phyloP scores from a whole-genome alignment of 2,113 vertebrate species.

The Rutilus rutilus region DNA sequence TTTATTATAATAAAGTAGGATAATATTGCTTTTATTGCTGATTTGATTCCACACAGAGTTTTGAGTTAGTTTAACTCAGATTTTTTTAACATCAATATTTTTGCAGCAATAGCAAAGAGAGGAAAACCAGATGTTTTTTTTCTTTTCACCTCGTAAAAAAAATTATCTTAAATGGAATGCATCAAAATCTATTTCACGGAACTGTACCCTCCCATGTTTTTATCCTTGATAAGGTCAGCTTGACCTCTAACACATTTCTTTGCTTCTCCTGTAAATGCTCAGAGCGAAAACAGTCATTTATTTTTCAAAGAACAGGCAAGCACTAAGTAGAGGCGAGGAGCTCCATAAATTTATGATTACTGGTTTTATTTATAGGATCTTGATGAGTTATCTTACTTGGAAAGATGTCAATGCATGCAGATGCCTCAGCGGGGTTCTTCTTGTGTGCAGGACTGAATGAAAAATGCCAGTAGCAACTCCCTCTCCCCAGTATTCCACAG shows the following conservation, averaged over 20 bases:
- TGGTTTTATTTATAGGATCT: conserved; percentile 49
- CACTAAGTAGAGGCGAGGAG: neutral
- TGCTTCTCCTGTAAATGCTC: neutral
- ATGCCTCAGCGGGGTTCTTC: neutral
- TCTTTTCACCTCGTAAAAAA: neutral
- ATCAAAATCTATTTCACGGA: conserved; percentile 7
- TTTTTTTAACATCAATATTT: neutral
- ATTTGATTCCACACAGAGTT: neutral
- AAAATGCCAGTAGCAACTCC: conserved; percentile 26
- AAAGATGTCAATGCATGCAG: conserved; percentile 15
- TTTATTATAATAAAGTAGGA: too few relatives aligned
- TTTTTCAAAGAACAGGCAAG: neutral
- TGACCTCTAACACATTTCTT: conserved; percentile 9
- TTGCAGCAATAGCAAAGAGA: neutral
- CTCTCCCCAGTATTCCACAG: conserved; percentile 13
- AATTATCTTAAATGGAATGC: neutral
- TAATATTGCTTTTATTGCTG: neutral
- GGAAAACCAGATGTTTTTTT: neutral
- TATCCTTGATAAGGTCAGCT: conserved; percentile 13
- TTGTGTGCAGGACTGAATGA: conserved; percentile 18
- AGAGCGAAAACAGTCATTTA: neutral
- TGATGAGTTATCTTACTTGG: conserved; percentile 42
- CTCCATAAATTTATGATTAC: neutral
- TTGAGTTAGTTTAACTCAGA: neutral
- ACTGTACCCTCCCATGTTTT: neutral